phyloP scores from a whole-genome alignment of 1,140 invertebrate species.

The Drosophila ficusphila region DNA sequence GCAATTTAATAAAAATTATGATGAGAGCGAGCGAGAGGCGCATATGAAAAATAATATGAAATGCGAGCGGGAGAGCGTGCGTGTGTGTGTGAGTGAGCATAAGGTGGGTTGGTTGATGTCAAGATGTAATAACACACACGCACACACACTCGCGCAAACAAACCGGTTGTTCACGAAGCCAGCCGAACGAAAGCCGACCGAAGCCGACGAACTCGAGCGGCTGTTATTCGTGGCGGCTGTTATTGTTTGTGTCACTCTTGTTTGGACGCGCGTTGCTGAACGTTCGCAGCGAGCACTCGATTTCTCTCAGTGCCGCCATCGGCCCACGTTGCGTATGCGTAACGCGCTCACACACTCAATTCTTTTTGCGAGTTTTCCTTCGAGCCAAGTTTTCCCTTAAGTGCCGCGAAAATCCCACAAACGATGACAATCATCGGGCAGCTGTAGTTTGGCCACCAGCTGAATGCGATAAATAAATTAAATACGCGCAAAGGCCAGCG shows the following conservation, averaged over 20 bases:
- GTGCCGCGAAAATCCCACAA: constrained; percentile 22
- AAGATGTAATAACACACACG: constrained; percentile 65
- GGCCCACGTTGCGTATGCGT: constrained; percentile 45
- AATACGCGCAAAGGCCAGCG: constrained; percentile 27
- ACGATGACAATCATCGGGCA: constrained; percentile 47
- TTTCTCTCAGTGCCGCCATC: constrained; percentile 7
- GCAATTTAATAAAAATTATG: constrained; percentile 82
- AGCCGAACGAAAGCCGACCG: constrained; percentile 30
- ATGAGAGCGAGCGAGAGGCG: constrained; percentile 74
- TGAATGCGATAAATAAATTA: background rate
- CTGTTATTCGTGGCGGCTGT: constrained; percentile 42
- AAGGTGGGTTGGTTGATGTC: constrained; percentile 78
- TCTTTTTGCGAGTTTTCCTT: constrained; percentile 17
- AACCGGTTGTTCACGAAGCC: constrained; percentile 53
- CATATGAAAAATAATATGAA: constrained; percentile 80
- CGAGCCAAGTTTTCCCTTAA: background rate
- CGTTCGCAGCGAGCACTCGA: constrained; percentile 57
- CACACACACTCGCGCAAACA: constrained; percentile 21
- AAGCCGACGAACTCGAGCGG: background rate
- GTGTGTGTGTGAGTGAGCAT: constrained; percentile 45
- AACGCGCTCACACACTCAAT: constrained; percentile 33
- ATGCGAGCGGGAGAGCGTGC: constrained; percentile 63
- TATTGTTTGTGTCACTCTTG: constrained; percentile 80
- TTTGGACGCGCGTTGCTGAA: constrained; percentile 83
- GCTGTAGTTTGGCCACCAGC: constrained; percentile 24